Evolutionary conservation across 2,113 vertebrate species (phyloP).

Genomic region (Bufo gargarizans): DNA sequence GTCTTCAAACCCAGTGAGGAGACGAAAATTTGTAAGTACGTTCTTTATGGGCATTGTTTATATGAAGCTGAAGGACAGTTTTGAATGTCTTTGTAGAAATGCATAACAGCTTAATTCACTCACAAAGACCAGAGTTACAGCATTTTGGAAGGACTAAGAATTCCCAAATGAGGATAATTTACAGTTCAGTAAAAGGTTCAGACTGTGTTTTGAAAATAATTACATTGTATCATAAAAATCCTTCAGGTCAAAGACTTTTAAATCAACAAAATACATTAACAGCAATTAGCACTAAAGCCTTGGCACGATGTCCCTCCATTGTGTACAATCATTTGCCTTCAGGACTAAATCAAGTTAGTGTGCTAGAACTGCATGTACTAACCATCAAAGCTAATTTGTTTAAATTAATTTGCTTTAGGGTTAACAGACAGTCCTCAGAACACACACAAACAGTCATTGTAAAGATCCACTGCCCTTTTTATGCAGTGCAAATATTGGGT

Average conservation of each 20-base stretch:
- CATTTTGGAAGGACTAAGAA: not conserved
- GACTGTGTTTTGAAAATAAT: not conserved
- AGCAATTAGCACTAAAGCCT: not conserved
- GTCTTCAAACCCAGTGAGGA: no score
- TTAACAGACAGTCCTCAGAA: not conserved
- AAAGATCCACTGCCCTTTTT: not conserved
- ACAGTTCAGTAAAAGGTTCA: not conserved
- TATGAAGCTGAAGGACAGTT: not conserved
- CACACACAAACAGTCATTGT: not conserved
- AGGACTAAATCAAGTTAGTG: not conserved
- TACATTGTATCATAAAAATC: not conserved
- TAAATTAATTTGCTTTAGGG: slow-evolving; percentile 6
- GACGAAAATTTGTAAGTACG: no score
- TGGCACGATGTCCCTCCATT: not conserved
- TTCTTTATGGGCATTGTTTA: no score
- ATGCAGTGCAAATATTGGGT: slow-evolving; percentile 28
- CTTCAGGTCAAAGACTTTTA: not conserved
- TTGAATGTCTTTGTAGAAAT: not conserved
- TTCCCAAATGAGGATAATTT: not conserved
- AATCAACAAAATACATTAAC: not conserved
- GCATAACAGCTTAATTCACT: not conserved
- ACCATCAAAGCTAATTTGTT: slow-evolving; percentile 6
- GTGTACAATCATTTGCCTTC: not conserved
- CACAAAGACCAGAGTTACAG: not conserved
- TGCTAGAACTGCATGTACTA: not conserved